Base-by-base conservation (phyloP, 2,888 invertebrate species). In the Heteropelma amictum region DNA sequence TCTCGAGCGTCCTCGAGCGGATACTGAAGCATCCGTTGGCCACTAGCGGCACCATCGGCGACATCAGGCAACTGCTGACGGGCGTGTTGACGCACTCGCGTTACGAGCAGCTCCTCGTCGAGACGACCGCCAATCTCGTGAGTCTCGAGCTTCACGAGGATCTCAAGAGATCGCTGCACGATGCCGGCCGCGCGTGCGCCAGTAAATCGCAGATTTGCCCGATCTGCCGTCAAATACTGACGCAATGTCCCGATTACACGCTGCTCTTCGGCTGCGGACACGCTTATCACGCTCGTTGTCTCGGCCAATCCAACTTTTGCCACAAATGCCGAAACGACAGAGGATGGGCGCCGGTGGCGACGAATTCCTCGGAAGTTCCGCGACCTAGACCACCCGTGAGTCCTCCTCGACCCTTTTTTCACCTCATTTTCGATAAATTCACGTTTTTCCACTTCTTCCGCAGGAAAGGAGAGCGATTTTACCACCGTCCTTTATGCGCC, bases 61-160 rank as follows among this genome's bases (percentile, higher is more conserved):
- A 93, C 84, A 91, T 93, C 72, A 91, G 92, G 80, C 91, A 90
- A 78, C 88, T 93, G 40, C 83, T 93, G 35, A 90, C 91, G 88
- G 93, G 93, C 61, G 95, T 96, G 91, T 89, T 96, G 76, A 93
- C 93, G 14, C 95, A 95, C 82, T 95, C 95, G 75, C 92, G 92
- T 33, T 94, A 95, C 84, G 95, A 96, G 86, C 93, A 94, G 83
- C 92, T 94, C 51, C 91, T 95, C 81, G 91, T 95, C 79, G 91
- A 92, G 79, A 93, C 93, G 0, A 93, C 94, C 2, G 92, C 93
- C 49, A 92, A 92, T 76, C 89, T 94, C 42, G 90, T 94, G 42
- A 93, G 94, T 80, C 90, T 92, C 63, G 95, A 95, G 89, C 90
- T 95, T 58, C 95, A 94, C 84, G 90, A 90, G 61, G 83, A 85